Base-by-base conservation (phyloP, 2,113 vertebrate genomes). In the Mixornis gularis region DNA sequence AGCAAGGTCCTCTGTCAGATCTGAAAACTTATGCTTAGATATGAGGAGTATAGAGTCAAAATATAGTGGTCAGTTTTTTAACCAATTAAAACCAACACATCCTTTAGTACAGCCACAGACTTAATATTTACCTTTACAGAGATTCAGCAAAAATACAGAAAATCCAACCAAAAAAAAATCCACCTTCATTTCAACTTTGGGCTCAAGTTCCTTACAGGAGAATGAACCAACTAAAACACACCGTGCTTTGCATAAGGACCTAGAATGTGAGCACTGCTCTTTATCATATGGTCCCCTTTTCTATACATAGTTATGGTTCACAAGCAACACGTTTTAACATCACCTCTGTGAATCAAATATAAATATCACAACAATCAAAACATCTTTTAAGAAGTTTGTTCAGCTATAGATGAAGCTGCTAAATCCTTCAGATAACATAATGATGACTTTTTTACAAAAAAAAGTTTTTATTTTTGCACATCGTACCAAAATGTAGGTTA, bases 271-370 rank as follows among this genome's bases (percentile, higher is more conserved):
- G 17, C 9, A 40, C 12, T 55, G 40, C 6, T 32, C 29, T 64
- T 56, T 36, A 66, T 29, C 1, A 1, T 5, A 36, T 3, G 1
- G 14, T 44, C 6, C 6, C 13, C 14, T 44, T 20, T 44, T 38
- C 27, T 27, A 11, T 4, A 34, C 3, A 55, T 1, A 56, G 5
- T 34, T 53, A 55, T 1, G 4, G 13, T n/a, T 58, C 17, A 85
- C 8, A 71, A 83, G 44, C 20, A 76, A 60, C 17, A 52, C 8
- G 16, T 10, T 60, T 85, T 70, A 62, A 58, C 4, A 52, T n/a
- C 38, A 36, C 8, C 63, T 69, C 51, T 34, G 11, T 65, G 36
- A 41, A 63, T 69, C 40, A 55, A 34, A 6, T 49, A 63, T 7
- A 78, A 34, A 38, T 7, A 6, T 29, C 36, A 77, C 16, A 74